Conservation (phyloP, 2,888 invertebrate genomes). For the Eristalinus sepulchralis region DNA sequence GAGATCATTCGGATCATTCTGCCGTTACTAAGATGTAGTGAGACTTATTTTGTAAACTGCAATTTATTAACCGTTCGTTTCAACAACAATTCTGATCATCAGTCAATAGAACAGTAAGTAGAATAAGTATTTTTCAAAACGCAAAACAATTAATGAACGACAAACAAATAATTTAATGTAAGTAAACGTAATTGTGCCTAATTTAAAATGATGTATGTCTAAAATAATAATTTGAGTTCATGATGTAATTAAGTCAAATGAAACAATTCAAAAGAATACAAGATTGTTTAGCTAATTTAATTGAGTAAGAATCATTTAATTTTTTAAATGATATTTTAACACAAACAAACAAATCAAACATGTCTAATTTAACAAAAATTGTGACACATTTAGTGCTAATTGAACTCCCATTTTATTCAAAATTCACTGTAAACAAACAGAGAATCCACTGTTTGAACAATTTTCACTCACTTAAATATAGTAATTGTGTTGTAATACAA, state of each 20-base stretch:
- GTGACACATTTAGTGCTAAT: background rate
- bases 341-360: background rate
- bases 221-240: slow-evolving; percentile 2
- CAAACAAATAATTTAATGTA: slow-evolving; percentile 38
- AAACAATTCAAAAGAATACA: background rate
- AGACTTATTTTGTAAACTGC: background rate
- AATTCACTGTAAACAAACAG: background rate
- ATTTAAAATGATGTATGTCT: slow-evolving; percentile 25
- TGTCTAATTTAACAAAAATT: background rate
- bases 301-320: background rate
- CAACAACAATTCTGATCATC: slow-evolving; percentile 4
- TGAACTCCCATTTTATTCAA: background rate
- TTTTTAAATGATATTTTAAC: slow-evolving; percentile 21
- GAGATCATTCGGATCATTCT: background rate
- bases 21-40: slow-evolving; percentile 3
- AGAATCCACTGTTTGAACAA: slow-evolving; percentile 7
- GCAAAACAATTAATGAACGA: background rate
- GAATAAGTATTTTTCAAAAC: slow-evolving; percentile 28
- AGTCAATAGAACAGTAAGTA: slow-evolving; percentile 17
- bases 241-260: background rate
- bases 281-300: background rate
- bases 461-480: slow-evolving; percentile 17
- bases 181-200: slow-evolving; percentile 60
- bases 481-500: slow-evolving; percentile 56
- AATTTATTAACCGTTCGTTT: background rate